These are phyloP conservation scores for Alca torda DNA, from an alignment of 2,797 vertebrate species.

Conservation along the genomic window DNA sequence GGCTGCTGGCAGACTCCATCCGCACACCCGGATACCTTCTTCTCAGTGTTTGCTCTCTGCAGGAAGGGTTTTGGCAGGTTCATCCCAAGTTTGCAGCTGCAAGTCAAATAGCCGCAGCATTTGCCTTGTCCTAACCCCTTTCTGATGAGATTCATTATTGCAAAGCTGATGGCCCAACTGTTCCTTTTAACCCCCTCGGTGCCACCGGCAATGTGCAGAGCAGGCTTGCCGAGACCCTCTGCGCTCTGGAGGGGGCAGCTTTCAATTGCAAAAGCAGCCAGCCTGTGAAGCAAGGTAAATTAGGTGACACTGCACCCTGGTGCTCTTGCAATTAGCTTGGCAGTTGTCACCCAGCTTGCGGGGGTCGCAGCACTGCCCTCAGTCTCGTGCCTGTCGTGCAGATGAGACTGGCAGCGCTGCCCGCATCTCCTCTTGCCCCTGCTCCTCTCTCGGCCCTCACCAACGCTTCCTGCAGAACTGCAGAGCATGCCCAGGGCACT, in stretches of 20 bases:
- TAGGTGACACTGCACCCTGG: not conserved
- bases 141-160: not conserved
- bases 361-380: not conserved
- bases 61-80: not conserved
- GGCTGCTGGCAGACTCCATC: not conserved
- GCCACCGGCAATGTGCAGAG: not conserved
- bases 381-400: not conserved
- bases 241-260: not conserved
- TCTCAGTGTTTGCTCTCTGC: not conserved
- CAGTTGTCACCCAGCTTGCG: not conserved
- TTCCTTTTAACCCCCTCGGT: not conserved
- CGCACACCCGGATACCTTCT: rapidly evolving
- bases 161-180: not conserved
- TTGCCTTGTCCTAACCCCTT: not conserved
- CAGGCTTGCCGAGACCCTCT: not conserved
- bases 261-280: not conserved
- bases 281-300: not conserved
- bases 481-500: not conserved
- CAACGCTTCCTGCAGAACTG: not conserved
- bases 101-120: not conserved
- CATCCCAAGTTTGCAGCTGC: not conserved
- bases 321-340: not conserved
- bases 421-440: rapidly evolving
- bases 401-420: not conserved
- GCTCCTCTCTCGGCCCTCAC: not conserved